Base-by-base conservation (phyloP, 2,888 invertebrate genomes). In the Tinea trinotella region DNA sequence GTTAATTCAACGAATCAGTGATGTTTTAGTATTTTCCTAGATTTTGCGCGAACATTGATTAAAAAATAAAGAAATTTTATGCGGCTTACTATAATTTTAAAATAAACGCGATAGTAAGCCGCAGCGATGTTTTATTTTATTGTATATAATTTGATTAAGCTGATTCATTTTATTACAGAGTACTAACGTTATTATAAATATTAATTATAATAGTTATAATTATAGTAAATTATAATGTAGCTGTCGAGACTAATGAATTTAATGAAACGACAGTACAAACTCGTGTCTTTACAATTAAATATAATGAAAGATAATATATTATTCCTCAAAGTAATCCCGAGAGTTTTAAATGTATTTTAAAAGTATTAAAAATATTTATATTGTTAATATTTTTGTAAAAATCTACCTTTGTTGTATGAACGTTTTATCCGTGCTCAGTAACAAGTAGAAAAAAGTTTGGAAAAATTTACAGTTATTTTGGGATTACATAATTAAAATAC, bases 1-100 rank as follows among this genome's bases (percentile, higher is more conserved):
- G 79, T 83, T 80, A 79, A 73, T 40, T 40, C 40, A 40, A 36
- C 35, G 53, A 59, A 59, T 59, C 59, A 62, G 60, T 62, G 46
- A 46, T 19, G 30, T 30, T 30, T 30, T n/a, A n/a, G n/a, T n/a
- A n/a, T n/a, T n/a, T n/a, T n/a, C n/a, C n/a, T n/a, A n/a, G n/a
- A n/a, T n/a, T n/a, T n/a, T n/a, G n/a, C n/a, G n/a, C n/a, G n/a
- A n/a, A n/a, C n/a, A n/a, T n/a, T n/a, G n/a, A n/a, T n/a, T n/a
- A n/a, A n/a, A n/a, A n/a, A n/a, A n/a, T n/a, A n/a, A n/a, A n/a
- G n/a, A n/a, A n/a, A n/a, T n/a, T n/a, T n/a, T n/a, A n/a, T n/a
- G n/a, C n/a, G n/a, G n/a, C n/a, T n/a, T n/a, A n/a, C n/a, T n/a
- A n/a, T n/a, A n/a, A n/a, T n/a, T n/a, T n/a, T n/a, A n/a, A n/a